Evolutionary conservation across 2,797 vertebrate species (phyloP).

Genomic region (Menidia menidia): DNA sequence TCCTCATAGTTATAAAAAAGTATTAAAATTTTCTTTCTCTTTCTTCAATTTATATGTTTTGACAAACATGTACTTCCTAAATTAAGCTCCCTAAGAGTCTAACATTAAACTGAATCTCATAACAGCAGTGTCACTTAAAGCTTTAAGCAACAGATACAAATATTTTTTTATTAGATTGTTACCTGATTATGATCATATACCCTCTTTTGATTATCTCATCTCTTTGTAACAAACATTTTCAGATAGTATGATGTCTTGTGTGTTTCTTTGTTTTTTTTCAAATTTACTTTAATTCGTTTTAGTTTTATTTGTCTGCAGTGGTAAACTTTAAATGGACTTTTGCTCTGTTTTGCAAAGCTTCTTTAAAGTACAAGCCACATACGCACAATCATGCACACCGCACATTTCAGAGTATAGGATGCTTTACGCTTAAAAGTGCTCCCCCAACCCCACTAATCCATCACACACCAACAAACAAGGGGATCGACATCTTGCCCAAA

Average conservation of each 20-base stretch:
- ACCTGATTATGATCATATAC: neutral
- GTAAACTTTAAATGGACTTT: no score
- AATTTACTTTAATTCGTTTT: no score
- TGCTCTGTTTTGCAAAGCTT: no score
- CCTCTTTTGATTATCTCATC: neutral
- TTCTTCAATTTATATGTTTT: neutral
- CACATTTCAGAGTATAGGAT: no score
- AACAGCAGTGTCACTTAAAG: neutral
- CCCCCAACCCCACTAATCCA: no score
- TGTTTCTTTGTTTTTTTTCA: neutral
- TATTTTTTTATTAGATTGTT: neutral
- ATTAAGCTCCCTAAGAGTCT: neutral
- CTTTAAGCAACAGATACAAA: neutral
- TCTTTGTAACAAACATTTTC: neutral
- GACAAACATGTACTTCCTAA: neutral
- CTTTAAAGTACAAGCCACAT: no score
- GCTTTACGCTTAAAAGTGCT: no score
- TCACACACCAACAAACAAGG: no score
- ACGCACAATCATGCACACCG: no score
- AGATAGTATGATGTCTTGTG: neutral
- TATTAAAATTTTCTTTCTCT: neutral
- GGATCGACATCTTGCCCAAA: no score
- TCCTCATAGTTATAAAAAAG: neutral
- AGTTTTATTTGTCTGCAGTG: no score
- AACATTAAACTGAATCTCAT: slow-evolving; percentile 6